Base-by-base conservation (phyloP, 2,888 invertebrate genomes). In the Heliconius hortense region DNA sequence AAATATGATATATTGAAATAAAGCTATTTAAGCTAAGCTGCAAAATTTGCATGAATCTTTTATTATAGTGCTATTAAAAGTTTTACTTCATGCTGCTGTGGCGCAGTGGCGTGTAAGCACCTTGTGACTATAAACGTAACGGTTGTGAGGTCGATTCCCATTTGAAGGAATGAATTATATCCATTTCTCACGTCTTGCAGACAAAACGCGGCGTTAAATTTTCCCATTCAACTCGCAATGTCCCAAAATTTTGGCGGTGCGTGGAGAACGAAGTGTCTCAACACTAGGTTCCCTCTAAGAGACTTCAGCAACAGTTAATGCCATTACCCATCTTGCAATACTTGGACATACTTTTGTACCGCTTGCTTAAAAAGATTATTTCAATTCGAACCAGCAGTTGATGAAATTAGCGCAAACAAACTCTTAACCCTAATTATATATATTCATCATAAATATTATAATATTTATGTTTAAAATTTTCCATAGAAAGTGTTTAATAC, bases 1-100 rank as follows among this genome's bases (percentile, higher is more conserved):
- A 71, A 69, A 43, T 60, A 60, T 60, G 11, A 39, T 60, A 71
- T 69, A 69, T 53, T 43, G 68, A 39, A 64, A 24, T 64, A 64
- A 39, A 64, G 39, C 64, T 39, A 64, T 64, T 35, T 64, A 35
- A n/a, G 35, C 35, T 64, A 21, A 64, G 39, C 24, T 39, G 66
- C 24, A 43, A 66, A 24, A 43, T 15, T 66, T 24, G 18, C 7
- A 64, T n/a, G 13, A 64, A 35, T 39, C 63, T n/a, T 24, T 4
- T 21, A n/a, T n/a, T 35, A 35, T 64, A 64, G 8, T 56, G 21
- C 56, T 56, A 56, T 56, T 56, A n/a, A n/a, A 56, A 56, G 10
- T 56, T 56, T 56, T 10, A 56, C 10, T 56, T n/a, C 3, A 56
- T 8, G n/a, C n/a, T n/a, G 56, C 21, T 8, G 56, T n/a, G n/a